Conservation (phyloP, 2,888 invertebrate species). For the Carterocephalus palaemon region DNA sequence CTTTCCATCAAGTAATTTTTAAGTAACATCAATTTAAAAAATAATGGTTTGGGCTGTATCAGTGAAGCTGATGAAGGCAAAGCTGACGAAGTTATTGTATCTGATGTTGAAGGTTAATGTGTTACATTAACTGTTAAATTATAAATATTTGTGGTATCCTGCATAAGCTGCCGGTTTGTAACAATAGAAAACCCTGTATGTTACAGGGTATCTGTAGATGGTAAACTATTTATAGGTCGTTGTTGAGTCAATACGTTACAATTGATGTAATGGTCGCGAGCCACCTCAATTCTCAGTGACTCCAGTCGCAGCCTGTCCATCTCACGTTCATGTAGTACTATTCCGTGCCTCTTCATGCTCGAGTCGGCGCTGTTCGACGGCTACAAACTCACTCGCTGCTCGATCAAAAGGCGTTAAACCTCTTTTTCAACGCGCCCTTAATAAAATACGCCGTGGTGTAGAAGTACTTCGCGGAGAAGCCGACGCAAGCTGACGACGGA, state of each 20-base stretch:
- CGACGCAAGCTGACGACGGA: background rate
- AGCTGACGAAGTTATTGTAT: no score
- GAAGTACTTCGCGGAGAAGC: no score
- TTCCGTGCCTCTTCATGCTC: background rate
- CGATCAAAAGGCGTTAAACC: slow-evolving; percentile 1
- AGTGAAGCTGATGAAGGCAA: no score
- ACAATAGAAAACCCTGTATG: no score
- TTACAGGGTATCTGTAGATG: no score
- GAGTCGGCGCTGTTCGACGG: slow-evolving; percentile 1
- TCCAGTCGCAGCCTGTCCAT: background rate
- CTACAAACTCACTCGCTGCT: background rate
- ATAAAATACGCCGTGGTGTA: no score
- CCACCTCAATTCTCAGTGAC: background rate
- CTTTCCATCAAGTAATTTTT: slow-evolving; percentile 4
- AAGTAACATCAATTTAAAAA: slow-evolving; percentile 1
- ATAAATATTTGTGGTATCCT: no score
- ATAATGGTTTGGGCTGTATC: no score
- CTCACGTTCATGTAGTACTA: background rate
- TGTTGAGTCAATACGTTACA: background rate
- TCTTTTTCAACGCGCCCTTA: slow-evolving; percentile 1
- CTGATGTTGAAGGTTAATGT: no score
- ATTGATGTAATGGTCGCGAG: background rate
- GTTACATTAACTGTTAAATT: no score
- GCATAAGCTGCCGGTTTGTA: no score
- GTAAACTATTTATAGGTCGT: background rate